Base-by-base conservation (phyloP, 2,113 vertebrate genomes). In the Spea multiplicata region DNA sequence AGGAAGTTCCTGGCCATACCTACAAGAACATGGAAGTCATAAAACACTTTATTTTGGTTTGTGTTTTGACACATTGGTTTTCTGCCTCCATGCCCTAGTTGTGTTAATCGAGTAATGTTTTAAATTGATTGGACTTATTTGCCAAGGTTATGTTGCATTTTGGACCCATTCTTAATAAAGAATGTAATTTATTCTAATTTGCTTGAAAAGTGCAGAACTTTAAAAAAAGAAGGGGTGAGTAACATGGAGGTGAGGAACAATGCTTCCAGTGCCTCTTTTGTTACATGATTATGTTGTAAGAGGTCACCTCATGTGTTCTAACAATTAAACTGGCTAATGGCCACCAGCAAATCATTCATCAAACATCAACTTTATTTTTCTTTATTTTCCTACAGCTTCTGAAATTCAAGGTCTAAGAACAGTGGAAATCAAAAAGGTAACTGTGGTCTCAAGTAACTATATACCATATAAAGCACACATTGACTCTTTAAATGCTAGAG, bases 371-470 rank as follows among this genome's bases (percentile, higher is more conserved):
- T 70, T 49, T 8, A 16, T 79, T 74, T 80, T 57, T 81, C 12
- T 66, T 74, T 49, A 82, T 84, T 73, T 53, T 71, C 71, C 62
- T 85, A 85, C 85, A 92, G 88, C 87, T 73, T 87, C 89, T 62
- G 94, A 97, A 86, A 92, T 91, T 82, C 94, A 93, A 69, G 96
- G 96, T 83, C 72, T 92, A 85, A 92, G 97, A 83, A 94, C 90
- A 13, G 94, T 97, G 2, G 95, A 97, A 92, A 94, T 98, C 84
- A 95, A 92, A 52, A 98, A 98, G 93, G 95, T 94, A 88, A 88
- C 80, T 82, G 57, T 76, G 76, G 64, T 48, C 81, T 83, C 14
- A 59, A 12, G 10, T 5, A 13, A 13, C 0, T 13, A 59, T 9
- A 9, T 4, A 59, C 50, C 6, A 52, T 52, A 6, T 52, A 6